Percentiles rank a stretch among this genome's conserved stretches.
These are phyloP conservation scores for Drosophila putrida DNA, from an alignment of 2,888 invertebrate genomes.

Conservation along the genomic window DNA sequence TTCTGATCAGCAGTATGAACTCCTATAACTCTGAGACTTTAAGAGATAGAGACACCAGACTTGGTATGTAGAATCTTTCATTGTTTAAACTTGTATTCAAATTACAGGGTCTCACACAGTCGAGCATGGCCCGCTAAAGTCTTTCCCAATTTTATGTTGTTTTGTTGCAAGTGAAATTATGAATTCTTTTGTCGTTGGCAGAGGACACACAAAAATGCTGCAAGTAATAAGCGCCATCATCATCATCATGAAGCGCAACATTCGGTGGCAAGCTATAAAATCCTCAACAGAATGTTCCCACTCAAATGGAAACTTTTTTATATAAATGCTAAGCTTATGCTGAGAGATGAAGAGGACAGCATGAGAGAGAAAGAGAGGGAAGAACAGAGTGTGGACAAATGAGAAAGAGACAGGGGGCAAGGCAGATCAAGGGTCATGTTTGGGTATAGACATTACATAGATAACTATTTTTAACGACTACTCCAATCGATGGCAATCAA, in stretches of 20 bases:
- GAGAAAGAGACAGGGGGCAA: not conserved
- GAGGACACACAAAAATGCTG: conserved; percentile 43
- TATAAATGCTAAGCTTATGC: conserved; percentile 22
- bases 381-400: too few species aligned
- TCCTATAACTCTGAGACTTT: too few species aligned
- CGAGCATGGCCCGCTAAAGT: too few species aligned
- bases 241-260: conserved; percentile 30
- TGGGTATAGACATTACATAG: conserved; percentile 2
- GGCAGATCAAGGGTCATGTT: conserved; percentile 4
- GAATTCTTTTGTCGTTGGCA: conserved; percentile 45
- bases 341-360: too few species aligned
- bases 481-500: conserved; percentile 45
- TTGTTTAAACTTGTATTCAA: too few species aligned
- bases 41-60: too few species aligned
- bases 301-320: conserved; percentile 21
- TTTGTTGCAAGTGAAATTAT: conserved; percentile 52
- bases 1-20: too few species aligned
- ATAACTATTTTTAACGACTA: conserved; percentile 40
- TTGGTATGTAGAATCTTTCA: too few species aligned
- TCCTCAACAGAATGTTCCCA: conserved; percentile 18
- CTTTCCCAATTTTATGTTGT: not conserved
- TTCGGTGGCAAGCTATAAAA: conserved; percentile 41
- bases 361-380: too few species aligned
- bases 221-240: conserved; percentile 56
- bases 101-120: too few species aligned